Percentiles rank a stretch among this genome's conserved stretches.
phyloP scores from a whole-genome alignment of 1,140 invertebrate species.

The Caenorhabditis tropicalis region DNA sequence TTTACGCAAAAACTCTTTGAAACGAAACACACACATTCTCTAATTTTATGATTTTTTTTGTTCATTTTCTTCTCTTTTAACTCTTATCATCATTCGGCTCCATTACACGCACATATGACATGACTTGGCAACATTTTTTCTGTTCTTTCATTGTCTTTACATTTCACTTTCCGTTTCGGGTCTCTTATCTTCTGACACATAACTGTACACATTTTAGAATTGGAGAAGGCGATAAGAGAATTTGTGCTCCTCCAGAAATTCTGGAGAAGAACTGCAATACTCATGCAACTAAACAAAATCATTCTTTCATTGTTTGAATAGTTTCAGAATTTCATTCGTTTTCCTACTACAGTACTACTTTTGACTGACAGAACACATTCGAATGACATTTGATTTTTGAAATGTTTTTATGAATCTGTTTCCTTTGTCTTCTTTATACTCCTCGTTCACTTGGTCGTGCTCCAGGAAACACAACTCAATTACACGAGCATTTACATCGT shows the following conservation, averaged over 20 bases:
- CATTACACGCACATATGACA: slow-evolving; percentile 2
- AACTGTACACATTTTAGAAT: background rate
- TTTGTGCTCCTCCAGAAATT: slow-evolving; percentile 3
- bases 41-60: slow-evolving; percentile 21
- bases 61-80: background rate
- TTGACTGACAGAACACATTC: too few relatives aligned
- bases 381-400: background rate
- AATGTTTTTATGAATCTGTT: background rate
- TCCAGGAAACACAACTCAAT: slow-evolving; percentile 44
- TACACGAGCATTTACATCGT: slow-evolving; percentile 23
- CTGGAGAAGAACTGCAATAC: background rate
- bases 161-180: slow-evolving; percentile 41
- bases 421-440: background rate
- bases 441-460: background rate
- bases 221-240: background rate
- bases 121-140: slow-evolving; percentile 27
- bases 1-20: background rate
- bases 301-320: background rate
- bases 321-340: too few relatives aligned
- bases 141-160: slow-evolving; percentile 38
- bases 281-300: background rate
- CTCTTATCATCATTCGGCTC: slow-evolving; percentile 8
- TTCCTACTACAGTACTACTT: too few relatives aligned
- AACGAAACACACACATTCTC: background rate
- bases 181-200: background rate